Base-by-base conservation (phyloP, 30 jellyfish, hydroid and myxozoan species). In the Aurelia sp. region DNA sequence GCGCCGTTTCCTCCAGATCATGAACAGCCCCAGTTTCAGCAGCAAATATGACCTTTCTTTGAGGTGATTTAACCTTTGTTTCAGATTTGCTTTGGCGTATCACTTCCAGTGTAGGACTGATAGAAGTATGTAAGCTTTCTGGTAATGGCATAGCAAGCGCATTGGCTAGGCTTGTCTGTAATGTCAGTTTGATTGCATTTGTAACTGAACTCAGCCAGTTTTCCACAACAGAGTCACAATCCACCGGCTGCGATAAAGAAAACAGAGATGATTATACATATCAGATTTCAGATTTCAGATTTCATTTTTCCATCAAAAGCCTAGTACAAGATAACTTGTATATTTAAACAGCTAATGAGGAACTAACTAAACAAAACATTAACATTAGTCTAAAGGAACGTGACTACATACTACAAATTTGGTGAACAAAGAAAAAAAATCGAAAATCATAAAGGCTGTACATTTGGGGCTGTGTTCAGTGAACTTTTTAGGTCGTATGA, bases 61-160 rank as follows among this genome's bases (percentile, higher is more conserved):
- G 93, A 27, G 93, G 63, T 2, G 93, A 61, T 17, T 66, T 58
- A 16, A 57, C 19, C 67, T 84, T 73, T 38, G 87, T 20, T 77
- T 63, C 93, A 51, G 47, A 18, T 52, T 47, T 72, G 30, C 55
- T 63, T 13, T 47, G 93, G 12, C 58, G 18, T 11, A 74, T 15
- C 16, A 74, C 0, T 10, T 84, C 93, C 17, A 74, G 55, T 40
- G 91, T 27, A 15, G 88, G 41, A 31, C 64, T 84, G 19, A 27
- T 16, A 33, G 79, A 88, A 72, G 31, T 5, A 40, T 74, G 62
- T 19, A 84, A 16, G 48, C 76, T 51, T 21, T 84, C 93, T 41
- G 93, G 93, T n/a, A 84, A 59, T 9, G 88, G 93, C 87, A 84
- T 72, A 5, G 86, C 96, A 20, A 86, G 80, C 50, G 90, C 90